Conservation (phyloP, 2,888 invertebrate genomes). For the Spialia ferax region DNA sequence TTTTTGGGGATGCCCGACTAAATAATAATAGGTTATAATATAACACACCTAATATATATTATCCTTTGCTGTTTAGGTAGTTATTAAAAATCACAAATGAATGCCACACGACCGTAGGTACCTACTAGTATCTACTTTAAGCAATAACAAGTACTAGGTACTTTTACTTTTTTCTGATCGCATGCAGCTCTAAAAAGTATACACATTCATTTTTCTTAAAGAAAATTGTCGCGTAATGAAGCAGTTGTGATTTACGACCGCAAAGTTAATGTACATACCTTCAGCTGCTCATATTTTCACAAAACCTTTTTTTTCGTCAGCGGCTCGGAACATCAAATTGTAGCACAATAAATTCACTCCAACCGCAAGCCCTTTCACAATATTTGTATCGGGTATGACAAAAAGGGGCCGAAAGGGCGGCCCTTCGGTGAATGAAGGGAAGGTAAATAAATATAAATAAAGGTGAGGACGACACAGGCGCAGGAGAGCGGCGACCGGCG, state of each 20-base stretch:
- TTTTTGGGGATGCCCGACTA: too few species aligned
- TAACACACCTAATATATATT: too few species aligned
- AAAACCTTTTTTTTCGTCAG: constrained; percentile 55
- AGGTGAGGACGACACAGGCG: constrained; percentile 70
- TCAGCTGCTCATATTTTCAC: constrained; percentile 51
- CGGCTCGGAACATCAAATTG: constrained; percentile 73
- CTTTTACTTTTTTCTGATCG: too few species aligned
- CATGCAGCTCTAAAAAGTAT: background rate
- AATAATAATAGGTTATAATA: too few species aligned
- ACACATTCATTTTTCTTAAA: constrained; percentile 5
- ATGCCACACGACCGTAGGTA: too few species aligned
- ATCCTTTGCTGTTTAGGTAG: too few species aligned
- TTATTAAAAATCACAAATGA: too few species aligned
- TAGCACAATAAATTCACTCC: constrained; percentile 83
- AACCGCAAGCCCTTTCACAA: constrained; percentile 85
- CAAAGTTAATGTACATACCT: constrained; percentile 44
- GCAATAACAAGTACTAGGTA: too few species aligned
- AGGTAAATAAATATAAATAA: constrained; percentile 87
- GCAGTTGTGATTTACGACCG: constrained; percentile 45
- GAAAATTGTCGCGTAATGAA: constrained; percentile 29
- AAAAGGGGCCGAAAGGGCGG: constrained; percentile 86
- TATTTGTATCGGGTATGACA: constrained; percentile 85
- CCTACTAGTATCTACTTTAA: too few species aligned
- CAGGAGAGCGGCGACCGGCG: constrained; percentile 53
- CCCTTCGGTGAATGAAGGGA: constrained; percentile 85